These are phyloP conservation scores for Phocoena sinus DNA, from an alignment of 2,113 vertebrate genomes.

Conservation along the genomic window DNA sequence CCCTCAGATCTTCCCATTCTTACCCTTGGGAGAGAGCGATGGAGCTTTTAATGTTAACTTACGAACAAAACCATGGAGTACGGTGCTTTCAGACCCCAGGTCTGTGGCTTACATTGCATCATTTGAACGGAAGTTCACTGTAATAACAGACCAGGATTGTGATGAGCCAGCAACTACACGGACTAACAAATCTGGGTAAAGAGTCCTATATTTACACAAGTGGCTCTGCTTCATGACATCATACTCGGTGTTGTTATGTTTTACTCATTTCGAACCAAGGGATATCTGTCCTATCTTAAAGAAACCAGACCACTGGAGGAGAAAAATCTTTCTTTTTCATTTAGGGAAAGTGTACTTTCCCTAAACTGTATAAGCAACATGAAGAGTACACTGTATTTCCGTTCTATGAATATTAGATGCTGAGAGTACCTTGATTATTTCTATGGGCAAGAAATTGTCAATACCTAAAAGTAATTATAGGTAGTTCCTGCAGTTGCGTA, in stretches of 20 bases:
- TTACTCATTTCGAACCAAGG: conserved; percentile 27
- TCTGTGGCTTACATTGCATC: neutral
- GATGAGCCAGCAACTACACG: neutral
- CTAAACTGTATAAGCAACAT: neutral
- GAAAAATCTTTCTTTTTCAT: neutral
- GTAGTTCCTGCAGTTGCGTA: conserved; percentile 22
- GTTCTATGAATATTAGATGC: neutral
- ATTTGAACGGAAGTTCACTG: neutral
- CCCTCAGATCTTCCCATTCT: neutral
- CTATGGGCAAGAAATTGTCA: conserved; percentile 13
- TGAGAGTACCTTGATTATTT: neutral
- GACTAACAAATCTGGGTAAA: neutral
- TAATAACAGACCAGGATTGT: neutral
- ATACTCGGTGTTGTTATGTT: neutral
- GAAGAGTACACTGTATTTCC: neutral
- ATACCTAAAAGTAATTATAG: conserved; percentile 48
- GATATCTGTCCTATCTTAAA: neutral
- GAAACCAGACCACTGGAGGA: neutral
- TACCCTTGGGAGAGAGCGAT: neutral
- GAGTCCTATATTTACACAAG: neutral
- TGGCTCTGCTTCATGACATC: neutral
- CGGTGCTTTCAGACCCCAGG: neutral
- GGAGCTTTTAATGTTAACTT: neutral
- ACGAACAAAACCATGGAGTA: neutral
- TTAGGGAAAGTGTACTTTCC: neutral